Conservation (phyloP, 2,888 invertebrate genomes). For the Agonum fuliginosum region DNA sequence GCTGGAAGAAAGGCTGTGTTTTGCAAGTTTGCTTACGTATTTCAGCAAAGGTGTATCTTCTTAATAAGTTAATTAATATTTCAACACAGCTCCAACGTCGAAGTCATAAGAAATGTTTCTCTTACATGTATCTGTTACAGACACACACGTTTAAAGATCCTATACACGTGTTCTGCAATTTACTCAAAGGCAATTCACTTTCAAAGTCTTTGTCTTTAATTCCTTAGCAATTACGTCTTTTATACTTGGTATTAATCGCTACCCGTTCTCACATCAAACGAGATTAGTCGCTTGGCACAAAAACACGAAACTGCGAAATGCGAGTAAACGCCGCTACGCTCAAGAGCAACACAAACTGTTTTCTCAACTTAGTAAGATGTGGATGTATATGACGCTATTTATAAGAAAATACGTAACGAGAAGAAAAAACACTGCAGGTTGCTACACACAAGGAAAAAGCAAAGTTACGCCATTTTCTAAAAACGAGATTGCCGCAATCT, state of each 20-base stretch:
- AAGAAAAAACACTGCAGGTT: too few species aligned
- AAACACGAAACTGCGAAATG: slow-evolving; percentile 33
- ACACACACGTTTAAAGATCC: slow-evolving; percentile 22
- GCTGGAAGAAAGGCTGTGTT: too few species aligned
- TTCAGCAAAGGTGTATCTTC: background rate
- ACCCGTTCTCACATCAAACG: slow-evolving; percentile 51
- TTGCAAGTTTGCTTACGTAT: too few species aligned
- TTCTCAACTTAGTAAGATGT: too few species aligned
- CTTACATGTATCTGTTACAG: slow-evolving; percentile 23
- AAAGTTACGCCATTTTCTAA: too few species aligned
- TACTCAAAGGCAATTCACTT: slow-evolving; percentile 48
- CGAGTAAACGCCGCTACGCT: slow-evolving; percentile 15
- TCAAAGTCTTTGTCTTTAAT: slow-evolving; percentile 55
- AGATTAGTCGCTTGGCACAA: slow-evolving; percentile 39
- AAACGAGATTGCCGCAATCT: too few species aligned
- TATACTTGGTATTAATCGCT: slow-evolving; percentile 55
- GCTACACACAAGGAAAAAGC: too few species aligned
- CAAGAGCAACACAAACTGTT: too few species aligned
- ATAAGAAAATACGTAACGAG: too few species aligned
- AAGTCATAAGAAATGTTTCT: background rate
- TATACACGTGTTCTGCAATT: slow-evolving; percentile 41
- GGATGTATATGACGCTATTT: too few species aligned
- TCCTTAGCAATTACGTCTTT: slow-evolving; percentile 56
- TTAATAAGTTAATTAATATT: slow-evolving; percentile 3
- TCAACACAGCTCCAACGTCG: too few species aligned